Evolutionary conservation across 2,113 vertebrate genomes (phyloP), one percentile per base, ranked within the genome.

Genomic region (Rhipidura dahli): DNA sequence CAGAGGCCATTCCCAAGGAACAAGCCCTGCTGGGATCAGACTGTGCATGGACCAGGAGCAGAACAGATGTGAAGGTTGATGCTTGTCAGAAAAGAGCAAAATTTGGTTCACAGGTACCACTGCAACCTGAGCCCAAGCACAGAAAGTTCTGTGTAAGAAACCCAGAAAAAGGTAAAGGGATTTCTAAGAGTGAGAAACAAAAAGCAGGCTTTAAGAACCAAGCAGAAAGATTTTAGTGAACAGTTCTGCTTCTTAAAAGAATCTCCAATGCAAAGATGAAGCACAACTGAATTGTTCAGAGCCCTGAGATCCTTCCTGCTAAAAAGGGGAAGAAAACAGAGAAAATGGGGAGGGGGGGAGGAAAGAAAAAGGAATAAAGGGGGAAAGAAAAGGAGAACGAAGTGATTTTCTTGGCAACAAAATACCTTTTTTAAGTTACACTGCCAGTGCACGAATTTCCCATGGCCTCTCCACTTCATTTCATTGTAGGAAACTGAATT

Each of bases 241-340:
- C n/a, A 64, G 35, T 7, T 45, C 12, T 15, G 17, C 5, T 31
- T 47, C 63, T 45, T 51, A 19, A 22, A 51, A 83, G 31, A 7
- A 64, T 17, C 11, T 77, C 14, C 51, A 21, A n/a, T 1, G 24
- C 0, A 2, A 5, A 73, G 10, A 61, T 8, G 23, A 87, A 76
- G 33, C 8, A 50, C 28, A 54, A 33, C 8, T 31, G 35, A 89
- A 16, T 13, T 73, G 54, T 11, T 50, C n/a, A 69, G 26, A 92
- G 71, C 4, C 3, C 20, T 31, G 12, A 88, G 54, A 19, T 39
- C 5, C 50, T 56, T n/a, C n/a, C 65, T 63, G 17, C 15, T 49
- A n/a, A 2, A 59, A 79, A 39, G 10, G 6, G 26, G 26, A 66
- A 66, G 15, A 27, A 68, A 33, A 51, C 1, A 28, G 24, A 56